Conservation (phyloP, 2,113 vertebrate species). For the Oryctolagus cuniculus region mOryCun1.1 NC_091451.1:17228001-17228500, state of each 20-base stretch:
- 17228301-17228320: neutral
- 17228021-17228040: neutral
- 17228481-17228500: neutral
- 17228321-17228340: neutral
- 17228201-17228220: constrained; percentile 43
- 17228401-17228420: neutral
- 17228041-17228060: neutral
- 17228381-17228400: neutral
- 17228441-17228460: neutral
- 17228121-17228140: constrained; percentile 41
- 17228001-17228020: neutral
- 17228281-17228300: constrained; percentile 28
- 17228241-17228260: neutral
- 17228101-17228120: constrained; percentile 43
- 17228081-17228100: constrained; percentile 25
- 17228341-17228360: neutral
- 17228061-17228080: neutral
- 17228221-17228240: constrained; percentile 10
- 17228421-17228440: neutral
- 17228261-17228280: constrained; percentile 15
- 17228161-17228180: constrained; percentile 65
- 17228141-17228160: constrained; percentile 53
- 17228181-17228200: constrained; percentile 3
- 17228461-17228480: neutral
- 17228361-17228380: constrained; percentile 20